Evolutionary conservation across 2,888 invertebrate species (phyloP), one percentile per base, ranked within the genome.

Genomic region (Folsomia manolachei): DNA sequence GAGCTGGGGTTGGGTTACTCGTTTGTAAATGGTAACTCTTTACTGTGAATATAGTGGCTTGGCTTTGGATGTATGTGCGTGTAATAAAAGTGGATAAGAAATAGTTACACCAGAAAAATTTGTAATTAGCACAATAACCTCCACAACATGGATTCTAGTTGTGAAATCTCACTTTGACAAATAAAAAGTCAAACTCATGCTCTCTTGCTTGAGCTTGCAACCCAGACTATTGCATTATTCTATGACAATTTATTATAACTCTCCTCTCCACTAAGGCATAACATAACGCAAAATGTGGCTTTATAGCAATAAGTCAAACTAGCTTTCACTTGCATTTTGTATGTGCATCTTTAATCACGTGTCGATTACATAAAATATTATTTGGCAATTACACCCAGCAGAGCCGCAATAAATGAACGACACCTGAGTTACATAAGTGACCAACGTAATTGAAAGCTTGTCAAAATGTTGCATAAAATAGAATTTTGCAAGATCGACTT

Each of bases 101-200:
- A 39, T 39, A 9, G 39, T 39, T 39, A 4, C 7, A 56, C 4
- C 7, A 19, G 56, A 7, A 56, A 56, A 56, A 56, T 19, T 56
- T 56, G 56, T 56, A 56, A 56, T 56, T 56, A 56, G 56, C 56
- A 56, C 56, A 56, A 56, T 56, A 56, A 56, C 56, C 56, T 56
- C 21, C n/a, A 21, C 56, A 4, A 39, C 39, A 14, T 14, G 9
- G 56, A n/a, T 21, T 56, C 56, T n/a, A n/a, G 39, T 56, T 56
- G 19, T n/a, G 56, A 56, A 56, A 56, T 56, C 56, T 39, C 56
- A 19, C 21, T 56, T 56, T 56, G 56, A 14, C 21, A 56, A 56
- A 39, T 39, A 39, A 39, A 39, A 14, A 39, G 39, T 39, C 39
- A 39, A 39, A 14, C 14, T 14, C 4, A 39, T 39, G n/a, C n/a